phyloP scores from a whole-genome alignment of 2,888 invertebrate species.

The Meta bourneti region DNA sequence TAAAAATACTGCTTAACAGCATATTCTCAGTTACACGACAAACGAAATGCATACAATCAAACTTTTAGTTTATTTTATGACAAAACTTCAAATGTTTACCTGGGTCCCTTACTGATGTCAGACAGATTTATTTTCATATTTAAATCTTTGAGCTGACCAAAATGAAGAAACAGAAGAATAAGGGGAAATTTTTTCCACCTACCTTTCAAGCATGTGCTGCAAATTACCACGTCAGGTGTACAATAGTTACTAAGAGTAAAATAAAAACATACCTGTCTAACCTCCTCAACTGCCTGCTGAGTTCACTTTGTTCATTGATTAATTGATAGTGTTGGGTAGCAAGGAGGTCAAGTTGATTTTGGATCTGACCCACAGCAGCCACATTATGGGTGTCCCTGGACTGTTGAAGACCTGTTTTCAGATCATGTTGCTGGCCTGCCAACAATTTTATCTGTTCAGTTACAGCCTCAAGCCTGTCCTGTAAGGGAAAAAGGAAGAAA shows the following conservation, averaged over 20 bases:
- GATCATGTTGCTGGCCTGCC: conserved; percentile 80
- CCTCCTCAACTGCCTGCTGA: conserved; percentile 80
- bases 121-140: background rate
- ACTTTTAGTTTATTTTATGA: background rate
- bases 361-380: conserved; percentile 80
- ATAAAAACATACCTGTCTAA: conserved; percentile 76
- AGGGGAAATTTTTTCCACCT: background rate
- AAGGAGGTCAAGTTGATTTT: conserved; percentile 81
- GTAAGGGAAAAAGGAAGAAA: background rate
- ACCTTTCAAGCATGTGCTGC: background rate
- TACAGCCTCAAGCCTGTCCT: conserved; percentile 82
- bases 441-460: conserved; percentile 81
- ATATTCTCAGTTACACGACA: background rate
- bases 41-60: background rate
- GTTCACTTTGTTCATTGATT: conserved; percentile 82
- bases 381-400: conserved; percentile 80
- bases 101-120: background rate
- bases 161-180: conserved; percentile 5
- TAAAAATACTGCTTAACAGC: background rate
- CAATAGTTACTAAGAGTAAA: background rate
- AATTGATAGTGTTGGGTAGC: conserved; percentile 81
- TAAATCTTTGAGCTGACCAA: background rate
- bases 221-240: background rate
- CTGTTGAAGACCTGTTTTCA: conserved; percentile 80
- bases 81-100: background rate